These are phyloP conservation scores for Cephus pulcher DNA, from an alignment of 2,888 invertebrate genomes.

Conservation along the genomic window DNA sequence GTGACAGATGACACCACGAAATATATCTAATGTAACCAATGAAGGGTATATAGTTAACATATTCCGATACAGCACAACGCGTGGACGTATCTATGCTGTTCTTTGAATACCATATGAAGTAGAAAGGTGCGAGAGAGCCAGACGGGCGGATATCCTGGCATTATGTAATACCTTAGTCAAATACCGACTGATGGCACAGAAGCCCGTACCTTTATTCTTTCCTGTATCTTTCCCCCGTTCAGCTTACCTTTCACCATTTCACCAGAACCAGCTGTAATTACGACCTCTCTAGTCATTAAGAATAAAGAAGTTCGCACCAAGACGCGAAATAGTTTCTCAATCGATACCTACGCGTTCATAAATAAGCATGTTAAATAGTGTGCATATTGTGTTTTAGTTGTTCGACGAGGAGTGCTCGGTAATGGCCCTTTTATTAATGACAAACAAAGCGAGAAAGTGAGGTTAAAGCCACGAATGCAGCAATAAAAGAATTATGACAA, in stretches of 20 bases:
- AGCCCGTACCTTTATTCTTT: background rate
- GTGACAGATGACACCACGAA: background rate
- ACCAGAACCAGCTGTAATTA: background rate
- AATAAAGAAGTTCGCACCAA: background rate
- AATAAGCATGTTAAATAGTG: background rate
- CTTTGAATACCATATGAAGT: slow-evolving; percentile 41
- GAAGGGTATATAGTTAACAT: background rate
- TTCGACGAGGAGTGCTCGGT: background rate
- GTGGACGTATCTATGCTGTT: slow-evolving; percentile 26
- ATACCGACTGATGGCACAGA: background rate
- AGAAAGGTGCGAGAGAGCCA: slow-evolving; percentile 12
- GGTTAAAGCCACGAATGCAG: background rate
- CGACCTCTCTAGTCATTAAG: background rate
- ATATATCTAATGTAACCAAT: background rate
- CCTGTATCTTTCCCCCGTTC: background rate
- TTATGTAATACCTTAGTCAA: slow-evolving; percentile 28
- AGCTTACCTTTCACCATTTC: background rate
- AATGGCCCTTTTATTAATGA: background rate
- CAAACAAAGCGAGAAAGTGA: background rate
- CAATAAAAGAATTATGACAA: background rate
- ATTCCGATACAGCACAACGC: background rate
- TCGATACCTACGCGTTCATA: background rate
- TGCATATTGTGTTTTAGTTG: background rate
- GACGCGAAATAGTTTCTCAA: background rate
- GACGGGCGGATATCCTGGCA: slow-evolving; percentile 43